phyloP scores from a whole-genome alignment of 2,888 invertebrate species.

The Eustalomyia histrio region DNA sequence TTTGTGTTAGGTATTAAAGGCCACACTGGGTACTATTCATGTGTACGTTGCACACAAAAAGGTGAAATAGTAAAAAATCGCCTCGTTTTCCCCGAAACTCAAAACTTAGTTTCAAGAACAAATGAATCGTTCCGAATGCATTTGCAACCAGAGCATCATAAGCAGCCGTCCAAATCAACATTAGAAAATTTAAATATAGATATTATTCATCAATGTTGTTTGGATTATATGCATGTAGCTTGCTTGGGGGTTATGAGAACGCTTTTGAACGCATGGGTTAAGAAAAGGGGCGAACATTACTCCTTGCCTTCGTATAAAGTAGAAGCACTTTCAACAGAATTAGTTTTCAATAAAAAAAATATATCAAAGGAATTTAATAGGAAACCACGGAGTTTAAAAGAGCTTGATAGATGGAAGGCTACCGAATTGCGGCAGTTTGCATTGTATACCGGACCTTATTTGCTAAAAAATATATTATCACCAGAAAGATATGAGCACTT shows the following conservation, averaged over 20 bases:
- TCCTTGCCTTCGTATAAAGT: constrained; percentile 7
- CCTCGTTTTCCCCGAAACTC: constrained; percentile 19
- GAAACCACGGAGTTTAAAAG: constrained; percentile 22
- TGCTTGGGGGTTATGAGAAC: no score
- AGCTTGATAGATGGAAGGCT: no score
- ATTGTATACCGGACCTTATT: constrained; percentile 28
- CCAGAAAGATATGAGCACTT: constrained; percentile 43
- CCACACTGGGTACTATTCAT: no score
- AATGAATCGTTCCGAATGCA: constrained; percentile 29
- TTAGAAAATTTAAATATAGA: constrained; percentile 29
- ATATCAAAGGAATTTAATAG: constrained; percentile 23
- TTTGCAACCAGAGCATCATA: constrained; percentile 32
- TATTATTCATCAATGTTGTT: constrained; percentile 13
- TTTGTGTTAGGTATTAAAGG: no score
- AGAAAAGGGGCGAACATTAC: background rate
- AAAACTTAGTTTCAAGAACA: background rate
- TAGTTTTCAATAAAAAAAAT: background rate
- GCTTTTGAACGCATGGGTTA: no score
- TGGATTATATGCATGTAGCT: constrained; percentile 27
- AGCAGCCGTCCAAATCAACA: background rate
- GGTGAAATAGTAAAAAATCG: no score
- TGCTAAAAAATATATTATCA: constrained; percentile 30
- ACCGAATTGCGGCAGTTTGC: constrained; percentile 37
- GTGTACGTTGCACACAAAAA: no score
- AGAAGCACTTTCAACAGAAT: background rate